Conservation (phyloP, 2,888 invertebrate genomes). For the Drosophila heteroneura region DNA sequence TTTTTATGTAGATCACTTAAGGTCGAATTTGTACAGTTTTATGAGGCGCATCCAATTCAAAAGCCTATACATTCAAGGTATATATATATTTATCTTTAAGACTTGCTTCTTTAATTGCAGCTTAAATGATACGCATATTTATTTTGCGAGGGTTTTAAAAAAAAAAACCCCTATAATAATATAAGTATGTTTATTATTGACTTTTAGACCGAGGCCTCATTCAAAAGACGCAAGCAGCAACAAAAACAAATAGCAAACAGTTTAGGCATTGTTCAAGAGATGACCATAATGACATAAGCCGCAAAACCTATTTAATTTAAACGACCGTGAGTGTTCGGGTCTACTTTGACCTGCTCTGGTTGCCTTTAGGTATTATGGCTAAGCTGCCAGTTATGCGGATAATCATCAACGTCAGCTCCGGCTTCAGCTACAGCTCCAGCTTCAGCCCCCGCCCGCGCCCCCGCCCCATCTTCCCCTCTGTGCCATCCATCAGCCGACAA, state of each 20-base stretch:
- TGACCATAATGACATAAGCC: conserved; percentile 69
- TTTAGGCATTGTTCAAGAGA: conserved; percentile 56
- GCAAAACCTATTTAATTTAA: conserved; percentile 70
- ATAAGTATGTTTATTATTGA: conserved; percentile 42
- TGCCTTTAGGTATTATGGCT: conserved; percentile 23
- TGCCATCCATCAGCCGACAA: conserved; percentile 61
- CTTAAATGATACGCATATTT: conserved; percentile 11
- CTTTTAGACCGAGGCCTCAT: conserved; percentile 61
- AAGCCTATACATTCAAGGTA: conserved; percentile 28
- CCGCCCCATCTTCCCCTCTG: conserved; percentile 26
- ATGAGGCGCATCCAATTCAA: conserved; percentile 45
- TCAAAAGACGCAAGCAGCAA: conserved; percentile 39
- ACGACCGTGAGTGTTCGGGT: conserved; percentile 61
- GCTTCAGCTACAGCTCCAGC: conserved; percentile 2
- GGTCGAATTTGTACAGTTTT: conserved; percentile 66
- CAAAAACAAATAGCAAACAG: conserved; percentile 37
- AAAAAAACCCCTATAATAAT: neutral
- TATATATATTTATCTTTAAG: conserved; percentile 3
- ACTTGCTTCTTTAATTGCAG: conserved; percentile 37
- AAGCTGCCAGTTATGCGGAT: conserved; percentile 36
- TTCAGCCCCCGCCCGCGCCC: neutral
- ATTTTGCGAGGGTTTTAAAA: conserved; percentile 28
- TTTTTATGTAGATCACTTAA: conserved; percentile 34
- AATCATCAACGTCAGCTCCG: conserved; percentile 22
- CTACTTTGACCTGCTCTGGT: conserved; percentile 11